Conservation (phyloP, 2,888 invertebrate species). For the Thereva unica region DNA sequence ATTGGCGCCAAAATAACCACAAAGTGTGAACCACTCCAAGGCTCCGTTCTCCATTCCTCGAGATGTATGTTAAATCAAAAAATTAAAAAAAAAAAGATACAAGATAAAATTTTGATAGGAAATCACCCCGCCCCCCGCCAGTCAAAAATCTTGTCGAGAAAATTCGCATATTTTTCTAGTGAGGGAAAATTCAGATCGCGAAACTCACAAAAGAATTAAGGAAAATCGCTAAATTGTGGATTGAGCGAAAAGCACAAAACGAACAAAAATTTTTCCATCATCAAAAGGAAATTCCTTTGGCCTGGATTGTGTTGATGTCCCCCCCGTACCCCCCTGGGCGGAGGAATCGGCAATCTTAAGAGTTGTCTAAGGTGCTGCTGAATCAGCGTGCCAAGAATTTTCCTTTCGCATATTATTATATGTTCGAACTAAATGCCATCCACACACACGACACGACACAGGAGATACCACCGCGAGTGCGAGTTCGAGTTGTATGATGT, state of each 20-base stretch:
- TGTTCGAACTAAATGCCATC: too few species aligned
- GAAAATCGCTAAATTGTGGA: background rate
- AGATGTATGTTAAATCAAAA: too few species aligned
- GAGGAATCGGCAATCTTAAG: background rate
- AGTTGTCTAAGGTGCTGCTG: constrained; percentile 13
- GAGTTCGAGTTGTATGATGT: too few species aligned
- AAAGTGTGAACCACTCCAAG: constrained; percentile 7
- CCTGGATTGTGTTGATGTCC: constrained; percentile 1
- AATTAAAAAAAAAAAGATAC: too few species aligned
- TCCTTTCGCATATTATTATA: background rate
- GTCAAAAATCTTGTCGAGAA: too few species aligned
- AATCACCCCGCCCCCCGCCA: too few species aligned
- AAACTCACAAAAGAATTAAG: constrained; percentile 11
- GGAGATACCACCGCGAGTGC: too few species aligned
- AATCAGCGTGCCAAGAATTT: constrained; percentile 33
- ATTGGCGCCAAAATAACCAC: constrained; percentile 29
- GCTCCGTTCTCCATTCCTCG: constrained; percentile 5
- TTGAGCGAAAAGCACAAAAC: constrained; percentile 18
- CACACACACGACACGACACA: too few species aligned
- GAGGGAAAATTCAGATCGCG: constrained; percentile 12
- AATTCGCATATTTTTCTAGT: constrained; percentile 21
- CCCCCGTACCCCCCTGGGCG: background rate
- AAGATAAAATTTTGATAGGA: too few species aligned
- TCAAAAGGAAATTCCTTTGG: constrained; percentile 31
- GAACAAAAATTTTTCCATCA: constrained; percentile 11